Percentiles rank a stretch among this genome's conserved stretches.
These are phyloP conservation scores for Uria lomvia DNA, from an alignment of 2,113 vertebrate species.

Conservation along the genomic window DNA sequence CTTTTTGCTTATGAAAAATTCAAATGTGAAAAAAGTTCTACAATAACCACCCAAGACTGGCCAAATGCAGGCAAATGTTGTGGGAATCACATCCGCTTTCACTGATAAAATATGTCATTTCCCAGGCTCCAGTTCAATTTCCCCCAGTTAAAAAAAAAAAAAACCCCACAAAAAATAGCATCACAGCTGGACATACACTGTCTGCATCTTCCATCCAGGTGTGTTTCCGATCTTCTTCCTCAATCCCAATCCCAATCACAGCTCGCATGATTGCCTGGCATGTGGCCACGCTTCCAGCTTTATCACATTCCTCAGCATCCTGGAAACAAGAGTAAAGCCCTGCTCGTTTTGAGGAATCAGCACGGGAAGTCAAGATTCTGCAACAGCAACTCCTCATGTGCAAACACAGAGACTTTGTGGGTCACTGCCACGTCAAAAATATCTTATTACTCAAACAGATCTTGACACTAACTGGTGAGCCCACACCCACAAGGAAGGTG, in stretches of 20 bases:
- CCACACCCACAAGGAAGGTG: background rate
- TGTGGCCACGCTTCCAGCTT: conserved; percentile 94
- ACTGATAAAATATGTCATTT: background rate
- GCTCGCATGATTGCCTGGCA: conserved; percentile 95
- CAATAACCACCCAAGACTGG: background rate
- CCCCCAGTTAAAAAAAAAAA: background rate
- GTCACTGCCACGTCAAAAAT: background rate
- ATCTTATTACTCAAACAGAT: background rate
- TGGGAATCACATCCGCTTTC: background rate
- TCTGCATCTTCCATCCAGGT: conserved; percentile 99
- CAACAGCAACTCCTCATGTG: background rate
- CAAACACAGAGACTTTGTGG: background rate
- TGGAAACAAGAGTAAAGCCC: conserved; percentile 41
- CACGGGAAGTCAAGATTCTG: background rate
- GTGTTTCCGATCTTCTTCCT: conserved; percentile 96
- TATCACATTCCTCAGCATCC: conserved; percentile 98
- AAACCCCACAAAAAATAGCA: background rate
- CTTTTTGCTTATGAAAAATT: background rate
- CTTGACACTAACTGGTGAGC: background rate
- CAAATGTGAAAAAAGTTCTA: background rate
- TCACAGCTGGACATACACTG: conserved; percentile 77
- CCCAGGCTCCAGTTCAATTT: background rate
- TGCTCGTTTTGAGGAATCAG: background rate
- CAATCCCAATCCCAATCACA: conserved; percentile 95
- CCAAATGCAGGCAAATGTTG: background rate